These are phyloP conservation scores for Stictocephala bisonia DNA, from an alignment of 2,888 invertebrate genomes.

Conservation along the genomic window DNA sequence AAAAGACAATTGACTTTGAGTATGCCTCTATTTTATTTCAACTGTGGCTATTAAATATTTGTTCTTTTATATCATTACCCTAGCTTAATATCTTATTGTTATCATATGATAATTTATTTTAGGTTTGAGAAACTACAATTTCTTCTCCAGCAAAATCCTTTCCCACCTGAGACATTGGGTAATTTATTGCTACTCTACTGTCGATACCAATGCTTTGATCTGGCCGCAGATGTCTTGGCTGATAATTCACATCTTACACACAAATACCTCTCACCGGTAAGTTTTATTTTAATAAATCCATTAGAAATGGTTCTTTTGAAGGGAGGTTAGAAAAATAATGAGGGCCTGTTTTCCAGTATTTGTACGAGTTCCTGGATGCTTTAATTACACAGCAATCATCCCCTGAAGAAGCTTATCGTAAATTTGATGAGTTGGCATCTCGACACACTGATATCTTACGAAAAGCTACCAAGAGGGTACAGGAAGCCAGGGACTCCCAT, in stretches of 20 bases:
- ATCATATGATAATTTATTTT: not conserved
- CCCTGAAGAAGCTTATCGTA: slow-evolving; percentile 94
- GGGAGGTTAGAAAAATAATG: not conserved
- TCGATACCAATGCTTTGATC: slow-evolving; percentile 96
- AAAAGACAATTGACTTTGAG: no score
- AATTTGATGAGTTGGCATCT: slow-evolving; percentile 93
- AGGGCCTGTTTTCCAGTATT: slow-evolving; percentile 77
- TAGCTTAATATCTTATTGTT: no score
- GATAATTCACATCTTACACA: slow-evolving; percentile 97
- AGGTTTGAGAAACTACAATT: slow-evolving; percentile 92
- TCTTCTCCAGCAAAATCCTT: slow-evolving; percentile 93
- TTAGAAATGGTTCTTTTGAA: not conserved
- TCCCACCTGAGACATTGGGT: slow-evolving; percentile 97
- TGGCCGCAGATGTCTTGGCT: slow-evolving; percentile 97
- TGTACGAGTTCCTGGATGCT: slow-evolving; percentile 96
- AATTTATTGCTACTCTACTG: slow-evolving; percentile 95
- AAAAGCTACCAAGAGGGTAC: slow-evolving; percentile 93
- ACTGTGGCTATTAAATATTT: no score
- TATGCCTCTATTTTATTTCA: no score
- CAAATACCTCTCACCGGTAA: slow-evolving; percentile 80
- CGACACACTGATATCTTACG: slow-evolving; percentile 90
- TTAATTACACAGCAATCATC: slow-evolving; percentile 97
- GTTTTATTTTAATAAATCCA: no score
- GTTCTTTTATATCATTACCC: no score
- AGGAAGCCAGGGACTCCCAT: slow-evolving; percentile 88